Conservation (phyloP, 2,113 vertebrate species). For the Lathamus discolor region DNA sequence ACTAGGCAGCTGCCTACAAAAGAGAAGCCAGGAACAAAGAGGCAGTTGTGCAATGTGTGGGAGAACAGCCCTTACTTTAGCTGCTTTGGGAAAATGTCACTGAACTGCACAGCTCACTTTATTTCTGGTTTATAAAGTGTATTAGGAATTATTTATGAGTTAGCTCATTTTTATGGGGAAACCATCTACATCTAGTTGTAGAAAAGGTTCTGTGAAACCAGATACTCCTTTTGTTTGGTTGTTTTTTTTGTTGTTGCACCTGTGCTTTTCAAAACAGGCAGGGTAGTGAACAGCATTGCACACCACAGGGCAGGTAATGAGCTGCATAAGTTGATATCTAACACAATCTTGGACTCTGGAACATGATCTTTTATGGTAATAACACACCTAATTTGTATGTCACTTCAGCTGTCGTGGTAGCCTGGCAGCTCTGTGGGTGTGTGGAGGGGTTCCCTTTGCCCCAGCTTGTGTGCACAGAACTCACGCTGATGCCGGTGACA, state of each 20-base stretch:
- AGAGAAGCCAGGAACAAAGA: neutral
- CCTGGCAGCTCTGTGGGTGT: neutral
- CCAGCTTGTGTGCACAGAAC: neutral
- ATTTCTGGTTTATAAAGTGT: neutral
- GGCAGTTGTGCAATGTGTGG: neutral
- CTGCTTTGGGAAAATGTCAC: neutral
- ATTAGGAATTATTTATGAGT: neutral
- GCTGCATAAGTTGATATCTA: neutral
- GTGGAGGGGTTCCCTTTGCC: neutral
- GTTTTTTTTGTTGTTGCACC: neutral
- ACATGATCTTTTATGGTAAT: neutral
- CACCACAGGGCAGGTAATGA: neutral
- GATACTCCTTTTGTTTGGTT: neutral
- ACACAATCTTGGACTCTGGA: neutral
- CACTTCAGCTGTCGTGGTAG: neutral
- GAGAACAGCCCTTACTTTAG: neutral
- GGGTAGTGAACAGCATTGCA: accelerated
- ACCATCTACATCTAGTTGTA: neutral
- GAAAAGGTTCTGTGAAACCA: neutral
- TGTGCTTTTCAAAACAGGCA: accelerated
- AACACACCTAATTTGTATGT: neutral
- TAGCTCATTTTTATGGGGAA: neutral
- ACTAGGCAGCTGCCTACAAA: neutral
- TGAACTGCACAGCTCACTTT: neutral
- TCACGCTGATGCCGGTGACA: neutral